Conservation (phyloP, 53 echinoderm and acorn worm species). For the Echinarachnius parma region DNA sequence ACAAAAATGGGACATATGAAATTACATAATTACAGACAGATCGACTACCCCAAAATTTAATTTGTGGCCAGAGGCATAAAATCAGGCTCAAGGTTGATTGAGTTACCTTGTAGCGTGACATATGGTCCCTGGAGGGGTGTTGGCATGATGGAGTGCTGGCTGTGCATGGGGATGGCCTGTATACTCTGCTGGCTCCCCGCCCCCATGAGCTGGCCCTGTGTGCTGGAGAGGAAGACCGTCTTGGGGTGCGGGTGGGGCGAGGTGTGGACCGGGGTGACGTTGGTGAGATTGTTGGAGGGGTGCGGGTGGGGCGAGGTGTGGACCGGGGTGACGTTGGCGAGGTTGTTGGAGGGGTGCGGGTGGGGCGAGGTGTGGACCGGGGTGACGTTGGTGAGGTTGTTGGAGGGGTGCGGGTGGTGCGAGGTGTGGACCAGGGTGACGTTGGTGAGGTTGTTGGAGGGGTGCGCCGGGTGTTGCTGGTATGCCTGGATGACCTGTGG, state of each 20-base stretch:
- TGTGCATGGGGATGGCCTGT: slow-evolving; percentile 15
- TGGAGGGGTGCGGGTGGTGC: slow-evolving; percentile 39
- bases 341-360: slow-evolving; percentile 28
- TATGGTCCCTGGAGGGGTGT: slow-evolving; percentile 48
- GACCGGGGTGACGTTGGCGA: no score
- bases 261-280: slow-evolving; percentile 74
- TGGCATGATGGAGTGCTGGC: slow-evolving; percentile 16
- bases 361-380: slow-evolving; percentile 62
- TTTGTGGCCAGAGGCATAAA: background rate
- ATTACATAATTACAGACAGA: no score
- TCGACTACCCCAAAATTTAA: no score
- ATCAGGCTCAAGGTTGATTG: background rate
- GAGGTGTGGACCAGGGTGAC: slow-evolving; percentile 39
- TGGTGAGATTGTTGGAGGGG: slow-evolving; percentile 74
- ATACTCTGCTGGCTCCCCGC: slow-evolving; percentile 22
- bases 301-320: slow-evolving; percentile 51
- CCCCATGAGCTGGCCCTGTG: slow-evolving; percentile 10
- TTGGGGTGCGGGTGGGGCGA: slow-evolving; percentile 80
- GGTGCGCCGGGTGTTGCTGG: no score
- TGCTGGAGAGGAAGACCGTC: slow-evolving; percentile 32
- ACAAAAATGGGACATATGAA: no score
- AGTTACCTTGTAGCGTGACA: slow-evolving; percentile 37
- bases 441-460: no score
- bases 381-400: slow-evolving; percentile 87
- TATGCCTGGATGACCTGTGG: background rate